Conservation (phyloP, 2,113 vertebrate species). For the Laticauda colubrina region DNA sequence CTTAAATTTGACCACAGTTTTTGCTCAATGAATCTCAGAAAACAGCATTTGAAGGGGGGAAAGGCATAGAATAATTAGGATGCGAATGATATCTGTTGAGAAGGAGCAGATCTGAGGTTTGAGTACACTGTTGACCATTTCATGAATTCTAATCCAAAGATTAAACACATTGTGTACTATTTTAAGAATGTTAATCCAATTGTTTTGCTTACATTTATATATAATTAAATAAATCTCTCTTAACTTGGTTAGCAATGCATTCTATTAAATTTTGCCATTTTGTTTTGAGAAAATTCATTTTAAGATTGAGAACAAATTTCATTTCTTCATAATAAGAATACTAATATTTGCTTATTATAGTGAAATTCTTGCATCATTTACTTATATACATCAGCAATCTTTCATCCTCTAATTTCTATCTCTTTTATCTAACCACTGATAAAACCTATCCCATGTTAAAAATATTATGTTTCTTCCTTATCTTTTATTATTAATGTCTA, state of each 20-base stretch:
- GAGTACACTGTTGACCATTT: background rate
- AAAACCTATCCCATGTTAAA: too few relatives aligned
- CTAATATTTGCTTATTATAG: too few relatives aligned
- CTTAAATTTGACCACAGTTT: background rate
- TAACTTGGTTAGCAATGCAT: background rate
- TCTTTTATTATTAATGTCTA: too few relatives aligned
- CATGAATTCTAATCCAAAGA: slow-evolving; percentile 3
- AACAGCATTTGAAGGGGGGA: background rate
- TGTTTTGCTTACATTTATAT: background rate
- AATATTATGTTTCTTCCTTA: too few relatives aligned
- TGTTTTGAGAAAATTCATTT: background rate
- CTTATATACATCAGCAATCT: too few relatives aligned
- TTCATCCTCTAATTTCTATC: too few relatives aligned
- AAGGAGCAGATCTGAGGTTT: background rate
- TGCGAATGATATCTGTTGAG: background rate
- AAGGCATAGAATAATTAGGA: background rate
- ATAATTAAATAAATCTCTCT: background rate
- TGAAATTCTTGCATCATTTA: too few relatives aligned
- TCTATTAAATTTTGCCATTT: background rate
- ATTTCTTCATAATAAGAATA: background rate
- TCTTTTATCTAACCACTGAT: too few relatives aligned
- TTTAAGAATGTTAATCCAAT: background rate
- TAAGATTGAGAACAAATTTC: background rate
- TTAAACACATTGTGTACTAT: background rate
- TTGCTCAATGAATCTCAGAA: background rate